Percentiles rank a stretch among this genome's conserved stretches.
phyloP scores from a whole-genome alignment of 2,888 invertebrate species.

The Pachymerium ferrugineum region DNA sequence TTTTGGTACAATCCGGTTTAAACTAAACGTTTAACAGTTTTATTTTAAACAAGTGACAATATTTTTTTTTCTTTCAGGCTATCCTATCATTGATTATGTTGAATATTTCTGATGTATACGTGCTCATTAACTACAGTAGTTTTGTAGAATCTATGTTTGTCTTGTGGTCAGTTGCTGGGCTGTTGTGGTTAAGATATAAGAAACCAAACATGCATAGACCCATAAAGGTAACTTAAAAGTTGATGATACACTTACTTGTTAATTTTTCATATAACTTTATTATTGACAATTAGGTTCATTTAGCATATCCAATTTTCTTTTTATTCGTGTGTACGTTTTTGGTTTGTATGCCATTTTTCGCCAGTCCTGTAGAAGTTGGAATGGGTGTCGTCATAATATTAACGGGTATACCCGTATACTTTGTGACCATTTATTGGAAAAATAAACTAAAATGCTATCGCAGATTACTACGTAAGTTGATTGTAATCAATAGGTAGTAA shows the following conservation, averaged over 20 bases:
- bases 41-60: neutral
- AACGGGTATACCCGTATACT: conserved; percentile 78
- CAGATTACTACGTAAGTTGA: conserved; percentile 59
- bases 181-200: neutral
- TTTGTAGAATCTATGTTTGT: neutral
- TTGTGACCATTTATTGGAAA: conserved; percentile 62
- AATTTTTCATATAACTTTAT: neutral
- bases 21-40: neutral
- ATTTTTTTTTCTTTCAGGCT: neutral
- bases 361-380: conserved; percentile 71
- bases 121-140: neutral
- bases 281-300: conserved; percentile 56
- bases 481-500: too few species aligned
- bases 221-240: neutral
- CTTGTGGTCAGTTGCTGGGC: neutral
- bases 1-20: conserved; percentile 55
- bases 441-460: conserved; percentile 60
- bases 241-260: neutral
- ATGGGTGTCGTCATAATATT: conserved; percentile 71
- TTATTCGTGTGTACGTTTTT: conserved; percentile 70
- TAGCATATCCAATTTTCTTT: conserved; percentile 70
- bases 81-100: neutral
- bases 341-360: conserved; percentile 70
- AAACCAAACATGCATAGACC: neutral
- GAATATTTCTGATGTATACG: neutral